Conservation (phyloP, 1,140 invertebrate species). For the Nymphalis io region DNA sequence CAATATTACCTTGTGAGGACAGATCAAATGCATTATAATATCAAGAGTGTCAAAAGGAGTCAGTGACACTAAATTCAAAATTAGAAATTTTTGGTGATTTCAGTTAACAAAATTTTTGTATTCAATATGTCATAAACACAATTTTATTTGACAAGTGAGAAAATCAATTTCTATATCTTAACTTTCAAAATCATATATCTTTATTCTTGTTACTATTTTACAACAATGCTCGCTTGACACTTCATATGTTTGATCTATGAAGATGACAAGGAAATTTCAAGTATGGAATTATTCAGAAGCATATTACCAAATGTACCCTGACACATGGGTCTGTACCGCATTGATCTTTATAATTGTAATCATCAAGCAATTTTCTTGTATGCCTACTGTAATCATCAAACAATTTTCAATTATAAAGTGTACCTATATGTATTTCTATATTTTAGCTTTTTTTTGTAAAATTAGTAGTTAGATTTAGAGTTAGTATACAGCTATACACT, state of each 20-base stretch:
- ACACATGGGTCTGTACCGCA: slow-evolving; percentile 67
- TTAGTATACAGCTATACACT: no score
- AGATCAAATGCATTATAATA: neutral
- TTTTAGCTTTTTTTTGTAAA: no score
- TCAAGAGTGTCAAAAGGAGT: slow-evolving; percentile 26
- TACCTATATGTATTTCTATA: no score
- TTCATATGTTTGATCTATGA: slow-evolving; percentile 51
- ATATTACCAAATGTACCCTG: slow-evolving; percentile 77
- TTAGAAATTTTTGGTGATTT: slow-evolving; percentile 55
- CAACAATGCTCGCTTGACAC: slow-evolving; percentile 60
- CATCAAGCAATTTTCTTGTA: no score
- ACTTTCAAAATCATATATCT: slow-evolving; percentile 46
- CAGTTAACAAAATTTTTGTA: slow-evolving; percentile 64
- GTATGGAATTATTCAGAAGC: slow-evolving; percentile 78
- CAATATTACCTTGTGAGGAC: neutral
- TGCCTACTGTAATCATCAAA: no score
- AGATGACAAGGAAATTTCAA: slow-evolving; percentile 79
- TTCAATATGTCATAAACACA: slow-evolving; percentile 66
- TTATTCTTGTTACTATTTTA: slow-evolving; percentile 48
- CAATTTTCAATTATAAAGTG: no score
- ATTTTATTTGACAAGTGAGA: slow-evolving; percentile 72
- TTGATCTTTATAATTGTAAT: slow-evolving; percentile 2
- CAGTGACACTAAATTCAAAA: slow-evolving; percentile 59
- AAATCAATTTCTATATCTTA: slow-evolving; percentile 61
- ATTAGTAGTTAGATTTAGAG: no score